Evolutionary conservation across 2,113 vertebrate genomes (phyloP), one percentile per base, ranked within the genome.

Genomic region (Aphyosemion australe): DNA sequence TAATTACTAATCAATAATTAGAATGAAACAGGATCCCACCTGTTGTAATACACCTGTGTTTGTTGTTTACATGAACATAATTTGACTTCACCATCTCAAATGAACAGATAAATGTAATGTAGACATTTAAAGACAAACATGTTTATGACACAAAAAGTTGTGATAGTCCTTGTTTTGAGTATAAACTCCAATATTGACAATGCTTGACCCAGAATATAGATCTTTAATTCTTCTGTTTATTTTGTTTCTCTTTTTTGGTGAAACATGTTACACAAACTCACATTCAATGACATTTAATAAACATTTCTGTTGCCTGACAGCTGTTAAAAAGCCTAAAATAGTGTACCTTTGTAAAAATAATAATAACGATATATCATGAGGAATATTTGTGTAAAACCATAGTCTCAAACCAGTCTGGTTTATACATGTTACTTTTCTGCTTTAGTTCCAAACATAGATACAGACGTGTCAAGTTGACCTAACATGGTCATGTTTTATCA

Each of bases 401-500:
- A 26, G 5, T 26, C 3, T 26, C 26, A 26, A 26, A 26, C 26
- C 26, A 26, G 26, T 26, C 34, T 45, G 42, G 6, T 42, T 11
- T 6, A 8, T 26, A 26, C 26, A 26, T 26, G 26, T 26, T 26
- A 26, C 5, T 26, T 26, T 16, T 12, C 45, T 12, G 64, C 26
- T n/a, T 63, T 6, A n/a, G 62, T 19, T 13, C 34, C 9, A 37
- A 10, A 37, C 34, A 37, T 10, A 37, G 34, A 37, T 37, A 37
- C 34, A n/a, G 1, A 12, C 21, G 16, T 55, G 42, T 41, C 19
- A 65, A 55, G 34, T 84, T 84, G 61, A 69, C 79, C 82, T 47
- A 75, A 81, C 59, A 80, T 73, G 67, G 80, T 72, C 46, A 82
- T 76, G 12, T 62, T 37, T 16, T 16, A 48, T n/a, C 5, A 6